A percentile compares a stretch with the other conserved stretches of the same genome.
Conservation (phyloP, 2,888 invertebrate genomes). For the Synanthedon vespiformis region DNA sequence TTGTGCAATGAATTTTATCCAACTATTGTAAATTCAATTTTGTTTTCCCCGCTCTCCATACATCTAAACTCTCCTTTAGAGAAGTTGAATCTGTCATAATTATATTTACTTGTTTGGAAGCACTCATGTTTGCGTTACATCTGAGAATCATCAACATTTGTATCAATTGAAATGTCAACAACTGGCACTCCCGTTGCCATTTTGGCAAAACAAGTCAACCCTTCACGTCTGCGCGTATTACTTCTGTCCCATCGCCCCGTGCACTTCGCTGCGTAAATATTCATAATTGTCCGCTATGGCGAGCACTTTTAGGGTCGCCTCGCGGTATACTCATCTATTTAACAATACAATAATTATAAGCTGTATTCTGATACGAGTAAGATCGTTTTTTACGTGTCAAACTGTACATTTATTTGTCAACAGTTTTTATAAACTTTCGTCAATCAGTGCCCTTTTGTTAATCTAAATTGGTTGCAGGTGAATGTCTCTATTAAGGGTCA, state of each 20-base stretch:
- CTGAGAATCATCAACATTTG: constrained; percentile 6
- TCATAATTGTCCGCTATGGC: not conserved
- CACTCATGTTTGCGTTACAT: constrained; percentile 8
- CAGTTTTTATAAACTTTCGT: constrained; percentile 16
- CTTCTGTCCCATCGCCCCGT: constrained; percentile 37
- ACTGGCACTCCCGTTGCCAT: constrained; percentile 5
- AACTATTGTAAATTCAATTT: too few relatives aligned
- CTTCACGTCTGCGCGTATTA: constrained; percentile 41
- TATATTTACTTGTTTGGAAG: not conserved
- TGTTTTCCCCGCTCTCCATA: too few relatives aligned
- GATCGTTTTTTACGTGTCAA: not conserved
- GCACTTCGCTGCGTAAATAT: constrained; percentile 46
- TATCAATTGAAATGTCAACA: constrained; percentile 13
- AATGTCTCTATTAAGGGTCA: constrained; percentile 17
- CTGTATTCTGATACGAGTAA: not conserved
- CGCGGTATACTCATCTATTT: not conserved
- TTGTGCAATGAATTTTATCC: too few relatives aligned
- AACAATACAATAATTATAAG: not conserved
- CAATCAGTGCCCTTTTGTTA: constrained; percentile 33
- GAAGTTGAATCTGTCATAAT: not conserved
- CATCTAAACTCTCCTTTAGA: not conserved
- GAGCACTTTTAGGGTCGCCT: not conserved
- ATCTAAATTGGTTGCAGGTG: constrained; percentile 37
- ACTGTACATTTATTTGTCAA: not conserved
- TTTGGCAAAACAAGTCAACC: constrained; percentile 25